phyloP scores from a whole-genome alignment of 2,797 vertebrate species.

The Huso huso region DNA sequence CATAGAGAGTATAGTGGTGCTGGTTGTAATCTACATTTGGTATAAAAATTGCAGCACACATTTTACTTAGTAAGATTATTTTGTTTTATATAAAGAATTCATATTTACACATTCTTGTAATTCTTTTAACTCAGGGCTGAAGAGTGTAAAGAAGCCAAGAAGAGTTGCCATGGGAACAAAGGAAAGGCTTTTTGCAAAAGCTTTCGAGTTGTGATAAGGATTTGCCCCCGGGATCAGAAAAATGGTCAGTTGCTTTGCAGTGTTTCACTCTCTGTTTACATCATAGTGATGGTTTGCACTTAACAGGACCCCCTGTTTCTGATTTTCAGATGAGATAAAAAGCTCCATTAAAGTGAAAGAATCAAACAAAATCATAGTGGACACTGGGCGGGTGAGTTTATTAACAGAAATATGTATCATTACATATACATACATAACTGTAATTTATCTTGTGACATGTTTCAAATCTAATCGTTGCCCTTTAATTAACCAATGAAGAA shows the following conservation, averaged over 20 bases:
- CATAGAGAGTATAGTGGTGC: too few species aligned
- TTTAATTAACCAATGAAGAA: too few species aligned
- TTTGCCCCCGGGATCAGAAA: constrained; percentile 25
- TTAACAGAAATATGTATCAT: too few species aligned
- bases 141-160: constrained; percentile 7
- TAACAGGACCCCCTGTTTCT: not conserved
- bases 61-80: too few species aligned
- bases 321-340: constrained; percentile 21
- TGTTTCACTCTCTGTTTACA: not conserved
- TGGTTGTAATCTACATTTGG: too few species aligned
- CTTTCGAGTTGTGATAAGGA: constrained; percentile 31
- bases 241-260: constrained; percentile 14
- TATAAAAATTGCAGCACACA: too few species aligned
- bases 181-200: constrained; percentile 22
- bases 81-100: too few species aligned
- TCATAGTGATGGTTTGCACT: not conserved
- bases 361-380: constrained; percentile 30
- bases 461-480: too few species aligned
- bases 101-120: too few species aligned
- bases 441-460: too few species aligned
- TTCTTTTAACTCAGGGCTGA: constrained; percentile 1
- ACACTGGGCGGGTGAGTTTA: constrained; percentile 34
- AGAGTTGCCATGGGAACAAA: constrained; percentile 2
- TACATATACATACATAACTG: too few species aligned
- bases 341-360: constrained; percentile 29